Conservation (phyloP, 2,888 invertebrate species). For the Frankliniella fusca region DNA sequence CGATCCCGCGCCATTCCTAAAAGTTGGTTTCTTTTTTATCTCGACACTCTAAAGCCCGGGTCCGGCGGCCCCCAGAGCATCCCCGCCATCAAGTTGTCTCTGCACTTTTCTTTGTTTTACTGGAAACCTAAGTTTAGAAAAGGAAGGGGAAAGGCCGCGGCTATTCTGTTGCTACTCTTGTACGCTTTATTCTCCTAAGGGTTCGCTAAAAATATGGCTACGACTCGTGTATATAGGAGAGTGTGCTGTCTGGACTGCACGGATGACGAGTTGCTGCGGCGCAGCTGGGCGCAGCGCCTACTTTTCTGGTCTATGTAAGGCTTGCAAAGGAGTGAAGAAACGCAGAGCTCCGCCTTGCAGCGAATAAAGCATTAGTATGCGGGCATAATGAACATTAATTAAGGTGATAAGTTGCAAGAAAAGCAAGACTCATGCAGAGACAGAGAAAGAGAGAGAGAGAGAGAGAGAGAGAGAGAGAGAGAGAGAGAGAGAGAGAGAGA, state of each 20-base stretch:
- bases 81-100: too few relatives aligned
- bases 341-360: not conserved
- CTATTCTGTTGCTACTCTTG: too few relatives aligned
- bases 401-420: slow-evolving; percentile 19
- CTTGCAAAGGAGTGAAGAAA: not conserved
- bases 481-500: not conserved
- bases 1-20: not conserved
- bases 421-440: not conserved
- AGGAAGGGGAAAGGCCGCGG: too few relatives aligned
- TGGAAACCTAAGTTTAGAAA: too few relatives aligned
- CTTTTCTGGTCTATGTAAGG: slow-evolving; percentile 25
- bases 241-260: not conserved
- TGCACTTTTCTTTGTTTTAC: too few relatives aligned
- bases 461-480: not conserved
- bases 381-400: slow-evolving; percentile 26
- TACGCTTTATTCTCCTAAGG: too few relatives aligned
- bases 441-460: not conserved
- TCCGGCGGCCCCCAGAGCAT: too few relatives aligned
- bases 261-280: slow-evolving; percentile 12
- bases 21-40: not conserved
- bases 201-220: too few relatives aligned
- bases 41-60: not conserved
- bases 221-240: too few relatives aligned
- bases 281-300: not conserved
- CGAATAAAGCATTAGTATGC: slow-evolving; percentile 20